These are phyloP conservation scores for Saimiri boliviensis DNA, from an alignment of 2,113 vertebrate species.

Conservation along the genomic window DNA sequence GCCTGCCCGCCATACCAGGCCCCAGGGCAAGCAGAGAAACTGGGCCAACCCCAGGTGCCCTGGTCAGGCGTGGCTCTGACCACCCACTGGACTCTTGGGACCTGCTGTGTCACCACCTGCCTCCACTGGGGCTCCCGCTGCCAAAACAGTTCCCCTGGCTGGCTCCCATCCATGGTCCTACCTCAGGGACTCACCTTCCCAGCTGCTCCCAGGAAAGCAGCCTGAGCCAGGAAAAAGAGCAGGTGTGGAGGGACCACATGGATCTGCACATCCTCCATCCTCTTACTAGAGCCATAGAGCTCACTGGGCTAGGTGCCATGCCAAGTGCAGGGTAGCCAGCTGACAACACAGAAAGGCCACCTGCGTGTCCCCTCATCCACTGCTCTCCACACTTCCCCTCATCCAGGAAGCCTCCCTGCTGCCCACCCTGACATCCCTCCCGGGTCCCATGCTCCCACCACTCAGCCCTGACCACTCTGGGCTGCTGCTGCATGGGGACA, in stretches of 20 bases:
- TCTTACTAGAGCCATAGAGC: background rate
- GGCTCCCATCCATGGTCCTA: background rate
- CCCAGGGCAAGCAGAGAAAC: background rate
- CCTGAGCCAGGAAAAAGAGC: background rate
- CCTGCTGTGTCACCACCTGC: constrained; percentile 33
- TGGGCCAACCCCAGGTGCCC: background rate
- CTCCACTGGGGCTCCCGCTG: background rate
- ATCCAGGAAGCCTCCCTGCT: background rate
- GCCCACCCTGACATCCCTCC: too few relatives aligned
- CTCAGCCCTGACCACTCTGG: too few relatives aligned
- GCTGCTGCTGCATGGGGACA: too few relatives aligned
- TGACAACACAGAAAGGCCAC: background rate
- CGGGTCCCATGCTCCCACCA: background rate
- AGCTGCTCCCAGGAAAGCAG: background rate
- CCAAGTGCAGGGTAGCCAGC: background rate
- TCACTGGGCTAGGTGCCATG: background rate
- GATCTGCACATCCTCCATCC: background rate
- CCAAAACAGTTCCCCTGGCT: constrained; percentile 63
- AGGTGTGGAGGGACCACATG: fast-evolving
- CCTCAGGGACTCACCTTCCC: background rate
- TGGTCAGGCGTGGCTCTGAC: background rate
- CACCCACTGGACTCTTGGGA: background rate
- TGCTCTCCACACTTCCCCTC: background rate
- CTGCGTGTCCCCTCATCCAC: background rate
- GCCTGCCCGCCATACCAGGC: too few relatives aligned